These are phyloP conservation scores for Halesus radiatus DNA, from an alignment of 1,140 invertebrate species.

Conservation along the genomic window DNA sequence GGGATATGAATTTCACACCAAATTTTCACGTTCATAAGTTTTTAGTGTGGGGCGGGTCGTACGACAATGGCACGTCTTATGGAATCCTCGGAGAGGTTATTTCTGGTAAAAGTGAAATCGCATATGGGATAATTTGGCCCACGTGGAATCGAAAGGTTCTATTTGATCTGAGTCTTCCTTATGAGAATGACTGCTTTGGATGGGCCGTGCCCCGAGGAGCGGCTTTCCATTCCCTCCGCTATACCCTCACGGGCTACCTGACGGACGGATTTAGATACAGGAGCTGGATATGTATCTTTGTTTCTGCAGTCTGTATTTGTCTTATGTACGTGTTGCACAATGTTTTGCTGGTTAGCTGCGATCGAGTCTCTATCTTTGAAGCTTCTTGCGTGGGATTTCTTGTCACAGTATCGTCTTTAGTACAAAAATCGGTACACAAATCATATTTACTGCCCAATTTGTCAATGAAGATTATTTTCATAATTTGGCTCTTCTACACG, in stretches of 20 bases:
- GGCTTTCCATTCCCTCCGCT: neutral
- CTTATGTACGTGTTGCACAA: neutral
- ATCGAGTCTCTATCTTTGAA: neutral
- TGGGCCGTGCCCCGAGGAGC: slow-evolving; percentile 25
- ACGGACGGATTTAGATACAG: slow-evolving; percentile 4
- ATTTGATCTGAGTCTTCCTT: slow-evolving; percentile 16
- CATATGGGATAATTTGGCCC: slow-evolving; percentile 43
- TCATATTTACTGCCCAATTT: slow-evolving; percentile 22
- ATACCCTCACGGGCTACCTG: slow-evolving; percentile 24
- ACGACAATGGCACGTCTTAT: neutral
- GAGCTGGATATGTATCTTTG: slow-evolving; percentile 28
- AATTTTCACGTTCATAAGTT: slow-evolving; percentile 10
- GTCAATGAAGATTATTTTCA: slow-evolving; percentile 34
- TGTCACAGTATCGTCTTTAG: slow-evolving; percentile 24
- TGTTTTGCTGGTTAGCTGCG: neutral
- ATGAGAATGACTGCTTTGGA: slow-evolving; percentile 31
- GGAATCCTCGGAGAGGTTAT: slow-evolving; percentile 43
- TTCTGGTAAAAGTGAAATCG: slow-evolving; percentile 34
- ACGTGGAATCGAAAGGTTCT: neutral
- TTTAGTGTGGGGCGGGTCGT: slow-evolving; percentile 22
- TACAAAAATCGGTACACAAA: slow-evolving; percentile 29
- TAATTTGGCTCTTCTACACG: slow-evolving; percentile 37
- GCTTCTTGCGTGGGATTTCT: slow-evolving; percentile 8
- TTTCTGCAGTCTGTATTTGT: slow-evolving; percentile 6
- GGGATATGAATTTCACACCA: slow-evolving; percentile 38